Evolutionary conservation across 2,888 invertebrate species (phyloP).

Genomic region (Erynnis tages): DNA sequence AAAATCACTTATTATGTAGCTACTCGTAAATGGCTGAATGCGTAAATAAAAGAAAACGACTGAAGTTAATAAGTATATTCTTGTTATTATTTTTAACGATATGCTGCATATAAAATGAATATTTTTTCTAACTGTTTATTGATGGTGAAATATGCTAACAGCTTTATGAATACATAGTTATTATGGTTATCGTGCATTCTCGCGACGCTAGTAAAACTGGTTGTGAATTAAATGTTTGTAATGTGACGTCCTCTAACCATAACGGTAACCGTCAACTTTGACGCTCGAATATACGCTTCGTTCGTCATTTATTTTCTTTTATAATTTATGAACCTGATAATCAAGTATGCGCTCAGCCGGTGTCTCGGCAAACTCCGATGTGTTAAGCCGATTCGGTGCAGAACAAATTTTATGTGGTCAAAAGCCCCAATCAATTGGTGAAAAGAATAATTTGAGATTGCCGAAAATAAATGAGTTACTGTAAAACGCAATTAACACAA

Average conservation of each 20-base stretch:
- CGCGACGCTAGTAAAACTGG: slow-evolving; percentile 9
- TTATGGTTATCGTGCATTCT: slow-evolving; percentile 5
- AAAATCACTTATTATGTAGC: too few relatives aligned
- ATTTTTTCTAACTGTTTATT: neutral
- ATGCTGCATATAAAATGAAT: neutral
- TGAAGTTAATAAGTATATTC: neutral
- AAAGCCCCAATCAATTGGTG: slow-evolving; percentile 3
- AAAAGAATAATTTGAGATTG: too few relatives aligned
- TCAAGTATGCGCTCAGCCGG: slow-evolving; percentile 3
- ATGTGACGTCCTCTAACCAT: slow-evolving; percentile 20
- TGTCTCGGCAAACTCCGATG: slow-evolving; percentile 1
- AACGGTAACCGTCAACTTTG: slow-evolving; percentile 19
- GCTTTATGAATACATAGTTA: neutral
- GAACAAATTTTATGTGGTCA: slow-evolving; percentile 15
- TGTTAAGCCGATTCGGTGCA: slow-evolving; percentile 1
- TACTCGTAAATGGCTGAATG: too few relatives aligned
- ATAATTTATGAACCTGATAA: slow-evolving; percentile 18
- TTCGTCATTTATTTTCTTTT: slow-evolving; percentile 15
- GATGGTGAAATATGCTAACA: neutral
- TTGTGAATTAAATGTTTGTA: slow-evolving; percentile 5
- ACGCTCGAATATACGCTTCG: slow-evolving; percentile 4
- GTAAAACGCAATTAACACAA: too few relatives aligned
- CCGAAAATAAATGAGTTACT: too few relatives aligned
- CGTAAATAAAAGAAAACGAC: too few relatives aligned
- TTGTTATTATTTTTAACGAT: neutral